A percentile compares a stretch with the other conserved stretches of the same genome.
phyloP scores from a whole-genome alignment of 2,888 invertebrate genomes.

The Drosophila putrida region DNA sequence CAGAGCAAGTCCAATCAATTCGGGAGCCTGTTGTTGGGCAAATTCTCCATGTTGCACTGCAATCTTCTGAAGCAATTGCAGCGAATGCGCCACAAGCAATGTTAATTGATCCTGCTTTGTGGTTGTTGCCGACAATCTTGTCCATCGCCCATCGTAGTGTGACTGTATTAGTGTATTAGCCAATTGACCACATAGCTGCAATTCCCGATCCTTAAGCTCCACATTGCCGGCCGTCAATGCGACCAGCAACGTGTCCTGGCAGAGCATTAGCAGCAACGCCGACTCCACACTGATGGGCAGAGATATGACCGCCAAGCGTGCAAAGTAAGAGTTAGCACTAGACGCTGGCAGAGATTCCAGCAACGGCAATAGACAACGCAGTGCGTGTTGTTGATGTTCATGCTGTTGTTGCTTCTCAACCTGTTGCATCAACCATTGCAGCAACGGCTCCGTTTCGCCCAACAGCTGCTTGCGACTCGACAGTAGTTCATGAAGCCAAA shows the following conservation, averaged over 20 bases:
- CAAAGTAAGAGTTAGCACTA: conserved; percentile 12
- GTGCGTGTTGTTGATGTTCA: background rate
- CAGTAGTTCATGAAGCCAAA: conserved; percentile 62
- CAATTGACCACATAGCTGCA: conserved; percentile 27
- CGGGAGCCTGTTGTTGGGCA: conserved; percentile 84
- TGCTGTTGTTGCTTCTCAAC: conserved; percentile 1
- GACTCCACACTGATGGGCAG: conserved; percentile 21
- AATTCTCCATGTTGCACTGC: conserved; percentile 77
- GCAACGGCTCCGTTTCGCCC: conserved; percentile 37
- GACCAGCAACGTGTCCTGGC: conserved; percentile 42
- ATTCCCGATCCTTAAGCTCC: background rate
- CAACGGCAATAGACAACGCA: conserved; percentile 42
- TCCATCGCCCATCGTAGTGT: conserved; percentile 42
- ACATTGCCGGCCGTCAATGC: background rate
- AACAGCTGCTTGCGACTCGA: conserved; percentile 24
- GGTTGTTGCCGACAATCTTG: background rate
- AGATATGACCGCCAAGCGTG: conserved; percentile 22
- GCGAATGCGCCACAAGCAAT: conserved; percentile 37
- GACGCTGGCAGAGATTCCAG: conserved; percentile 23
- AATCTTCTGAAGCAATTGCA: conserved; percentile 76
- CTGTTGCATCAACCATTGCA: conserved; percentile 45
- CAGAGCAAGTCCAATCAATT: conserved; percentile 87
- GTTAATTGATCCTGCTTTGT: conserved; percentile 17
- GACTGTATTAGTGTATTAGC: conserved; percentile 27
- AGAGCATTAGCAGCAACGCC: conserved; percentile 35